Percentiles rank a stretch among this genome's conserved stretches.
Evolutionary conservation across 1,140 invertebrate genomes (phyloP).

Genomic region (Drosophila kanapiae): DNA sequence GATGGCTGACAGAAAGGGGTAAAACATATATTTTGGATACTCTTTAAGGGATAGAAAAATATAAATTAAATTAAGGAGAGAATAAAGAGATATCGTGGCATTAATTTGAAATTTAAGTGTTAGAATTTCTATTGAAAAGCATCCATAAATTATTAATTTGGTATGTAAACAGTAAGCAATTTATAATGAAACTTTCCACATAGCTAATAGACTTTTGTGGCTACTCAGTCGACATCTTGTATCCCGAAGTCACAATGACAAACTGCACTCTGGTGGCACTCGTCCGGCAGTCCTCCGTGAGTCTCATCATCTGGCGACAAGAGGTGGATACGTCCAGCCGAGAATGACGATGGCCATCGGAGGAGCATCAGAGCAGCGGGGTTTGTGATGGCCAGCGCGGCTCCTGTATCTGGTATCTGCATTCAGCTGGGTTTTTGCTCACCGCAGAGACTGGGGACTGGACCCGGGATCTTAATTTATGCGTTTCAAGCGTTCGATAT

Average conservation of each 20-base stretch:
- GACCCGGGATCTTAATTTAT: conserved; percentile 46
- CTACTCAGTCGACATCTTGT: conserved; percentile 8
- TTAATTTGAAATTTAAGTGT: neutral
- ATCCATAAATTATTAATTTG: neutral
- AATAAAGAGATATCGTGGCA: neutral
- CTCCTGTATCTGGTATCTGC: conserved; percentile 49
- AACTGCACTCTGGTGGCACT: conserved; percentile 55
- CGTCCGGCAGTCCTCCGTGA: conserved; percentile 18
- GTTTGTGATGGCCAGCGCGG: too few relatives aligned
- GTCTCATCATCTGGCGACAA: conserved; percentile 24
- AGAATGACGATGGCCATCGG: conserved; percentile 43
- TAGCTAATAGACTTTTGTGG: conserved; percentile 16
- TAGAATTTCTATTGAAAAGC: neutral
- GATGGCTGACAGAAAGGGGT: neutral
- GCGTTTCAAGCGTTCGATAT: conserved; percentile 47
- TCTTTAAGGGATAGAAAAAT: conserved; percentile 1
- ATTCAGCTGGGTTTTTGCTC: conserved; percentile 33
- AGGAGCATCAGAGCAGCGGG: neutral
- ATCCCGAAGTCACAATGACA: conserved; percentile 41
- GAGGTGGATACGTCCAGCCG: conserved; percentile 11
- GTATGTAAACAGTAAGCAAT: too few relatives aligned
- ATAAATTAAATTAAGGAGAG: too few relatives aligned
- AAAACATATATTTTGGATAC: neutral
- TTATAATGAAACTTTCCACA: neutral
- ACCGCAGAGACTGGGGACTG: conserved; percentile 31